These are phyloP conservation scores for Drosophila prostipennis DNA, from an alignment of 2,888 invertebrate genomes.

Conservation along the genomic window DNA sequence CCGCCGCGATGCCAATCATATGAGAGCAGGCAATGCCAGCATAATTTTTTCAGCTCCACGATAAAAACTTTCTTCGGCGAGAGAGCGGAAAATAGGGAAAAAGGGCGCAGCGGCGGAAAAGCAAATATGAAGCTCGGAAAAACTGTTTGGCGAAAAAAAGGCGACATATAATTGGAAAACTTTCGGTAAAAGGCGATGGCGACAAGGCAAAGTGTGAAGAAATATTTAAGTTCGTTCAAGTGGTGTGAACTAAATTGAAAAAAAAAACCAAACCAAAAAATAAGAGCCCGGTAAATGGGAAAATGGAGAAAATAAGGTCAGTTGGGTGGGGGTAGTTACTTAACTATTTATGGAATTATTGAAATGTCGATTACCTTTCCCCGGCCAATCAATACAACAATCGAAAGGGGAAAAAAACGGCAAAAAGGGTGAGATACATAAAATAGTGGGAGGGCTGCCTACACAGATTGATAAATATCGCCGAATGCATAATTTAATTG, in stretches of 20 bases:
- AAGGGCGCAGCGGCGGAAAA: constrained; percentile 9
- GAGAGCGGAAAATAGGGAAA: constrained; percentile 5
- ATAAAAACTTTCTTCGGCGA: constrained; percentile 66
- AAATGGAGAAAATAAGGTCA: constrained; percentile 9
- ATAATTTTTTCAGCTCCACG: constrained; percentile 62
- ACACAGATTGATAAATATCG: constrained; percentile 34
- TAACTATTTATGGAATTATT: constrained; percentile 50
- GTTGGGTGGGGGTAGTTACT: constrained; percentile 14
- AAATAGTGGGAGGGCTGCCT: background rate
- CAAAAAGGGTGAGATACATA: background rate
- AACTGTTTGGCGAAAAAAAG: constrained; percentile 41
- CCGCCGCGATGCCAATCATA: constrained; percentile 56
- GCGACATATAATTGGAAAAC: constrained; percentile 76
- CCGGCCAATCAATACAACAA: constrained; percentile 44
- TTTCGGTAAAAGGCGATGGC: constrained; percentile 51
- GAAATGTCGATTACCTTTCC: constrained; percentile 54
- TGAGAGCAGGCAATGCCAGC: constrained; percentile 57
- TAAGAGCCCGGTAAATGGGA: constrained; percentile 8
- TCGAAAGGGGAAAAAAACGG: background rate
- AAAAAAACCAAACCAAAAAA: constrained; percentile 15
- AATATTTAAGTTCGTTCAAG: constrained; percentile 66
- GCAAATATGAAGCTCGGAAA: constrained; percentile 46
- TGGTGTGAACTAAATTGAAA: constrained; percentile 54
- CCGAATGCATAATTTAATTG: constrained; percentile 45
- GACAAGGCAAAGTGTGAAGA: constrained; percentile 70